A percentile compares a stretch with the other conserved stretches of the same genome.
Conservation (phyloP, 2,113 vertebrate genomes). For the Phodopus roborovskii region DNA sequence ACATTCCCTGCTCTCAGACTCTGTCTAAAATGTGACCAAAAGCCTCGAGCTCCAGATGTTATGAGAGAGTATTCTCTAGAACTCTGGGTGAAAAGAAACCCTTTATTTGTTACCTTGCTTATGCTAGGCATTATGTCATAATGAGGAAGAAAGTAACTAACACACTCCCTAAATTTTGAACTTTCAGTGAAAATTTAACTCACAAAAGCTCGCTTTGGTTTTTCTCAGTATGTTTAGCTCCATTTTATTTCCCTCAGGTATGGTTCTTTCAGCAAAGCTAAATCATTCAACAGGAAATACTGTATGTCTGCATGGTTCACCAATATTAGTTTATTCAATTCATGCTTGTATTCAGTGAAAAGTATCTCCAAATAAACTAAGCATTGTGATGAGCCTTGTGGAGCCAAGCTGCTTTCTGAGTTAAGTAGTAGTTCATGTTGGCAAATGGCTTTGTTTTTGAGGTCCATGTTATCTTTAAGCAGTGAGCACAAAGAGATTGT, state of each 20-base stretch:
- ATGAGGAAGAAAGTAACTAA: background rate
- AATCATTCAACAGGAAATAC: background rate
- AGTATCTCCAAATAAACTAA: background rate
- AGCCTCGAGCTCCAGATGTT: background rate
- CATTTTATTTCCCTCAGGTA: too few relatives aligned
- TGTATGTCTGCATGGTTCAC: background rate
- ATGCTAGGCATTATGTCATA: background rate
- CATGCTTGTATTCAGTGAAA: background rate
- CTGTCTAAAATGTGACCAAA: background rate
- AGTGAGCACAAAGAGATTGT: background rate
- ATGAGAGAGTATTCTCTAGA: background rate
- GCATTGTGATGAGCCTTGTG: background rate
- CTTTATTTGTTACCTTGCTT: background rate
- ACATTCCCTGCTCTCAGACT: background rate
- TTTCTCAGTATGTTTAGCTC: too few relatives aligned
- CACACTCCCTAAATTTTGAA: too few relatives aligned
- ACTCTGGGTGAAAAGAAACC: background rate
- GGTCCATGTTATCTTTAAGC: background rate
- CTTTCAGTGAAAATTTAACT: too few relatives aligned
- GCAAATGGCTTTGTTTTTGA: background rate
- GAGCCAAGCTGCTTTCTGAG: background rate
- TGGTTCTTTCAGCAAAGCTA: background rate
- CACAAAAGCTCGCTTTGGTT: too few relatives aligned
- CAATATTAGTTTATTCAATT: background rate
- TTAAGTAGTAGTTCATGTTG: background rate